phyloP scores from a whole-genome alignment of 2,797 vertebrate genomes.

The Coracias cyanogaster region DNA sequence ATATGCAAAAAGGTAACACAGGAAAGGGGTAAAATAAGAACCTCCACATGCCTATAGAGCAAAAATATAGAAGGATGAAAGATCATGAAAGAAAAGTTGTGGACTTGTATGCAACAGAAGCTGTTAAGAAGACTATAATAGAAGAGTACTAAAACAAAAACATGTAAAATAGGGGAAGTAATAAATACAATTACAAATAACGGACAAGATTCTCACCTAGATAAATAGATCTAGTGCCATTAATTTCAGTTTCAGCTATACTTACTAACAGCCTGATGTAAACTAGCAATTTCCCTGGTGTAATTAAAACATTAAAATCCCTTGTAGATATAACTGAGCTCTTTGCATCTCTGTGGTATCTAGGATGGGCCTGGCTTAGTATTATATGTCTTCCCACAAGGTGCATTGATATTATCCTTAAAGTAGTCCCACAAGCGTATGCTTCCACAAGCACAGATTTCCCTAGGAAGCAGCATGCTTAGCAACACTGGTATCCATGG shows the following conservation, averaged over 20 bases:
- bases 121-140: not conserved
- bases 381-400: not conserved
- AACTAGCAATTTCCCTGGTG: not conserved
- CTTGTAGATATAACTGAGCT: not conserved
- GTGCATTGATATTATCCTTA: not conserved
- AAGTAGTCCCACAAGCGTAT: not conserved
- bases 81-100: not conserved
- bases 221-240: not conserved
- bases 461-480: slow-evolving; percentile 11
- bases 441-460: not conserved
- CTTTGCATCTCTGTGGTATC: not conserved
- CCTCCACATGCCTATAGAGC: not conserved
- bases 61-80: not conserved
- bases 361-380: not conserved
- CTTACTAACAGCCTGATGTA: not conserved
- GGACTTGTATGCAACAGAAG: not conserved
- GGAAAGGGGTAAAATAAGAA: not conserved
- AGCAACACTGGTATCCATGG: slow-evolving; percentile 41
- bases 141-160: not conserved
- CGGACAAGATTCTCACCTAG: not conserved
- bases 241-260: not conserved
- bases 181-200: not conserved
- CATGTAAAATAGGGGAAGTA: not conserved
- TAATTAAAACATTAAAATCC: not conserved
- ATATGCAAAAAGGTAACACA: not conserved